Evolutionary conservation across 2,113 vertebrate genomes (phyloP).

Genomic region (Cnemophilus loriae): DNA sequence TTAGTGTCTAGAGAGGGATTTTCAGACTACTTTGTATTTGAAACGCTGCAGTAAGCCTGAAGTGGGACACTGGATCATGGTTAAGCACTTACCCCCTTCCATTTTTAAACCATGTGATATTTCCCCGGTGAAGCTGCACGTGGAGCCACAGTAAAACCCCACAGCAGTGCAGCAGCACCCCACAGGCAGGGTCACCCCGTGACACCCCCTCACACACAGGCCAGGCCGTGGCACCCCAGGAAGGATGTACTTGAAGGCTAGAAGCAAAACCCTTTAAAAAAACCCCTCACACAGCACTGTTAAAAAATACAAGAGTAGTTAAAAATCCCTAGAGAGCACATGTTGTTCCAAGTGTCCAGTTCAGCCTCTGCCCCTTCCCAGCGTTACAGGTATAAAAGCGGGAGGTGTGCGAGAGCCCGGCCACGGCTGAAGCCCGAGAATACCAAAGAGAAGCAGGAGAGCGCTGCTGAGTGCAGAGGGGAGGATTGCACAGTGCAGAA

Average conservation of each 20-base stretch:
- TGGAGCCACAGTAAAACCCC: neutral
- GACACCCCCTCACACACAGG: neutral
- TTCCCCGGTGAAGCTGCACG: neutral
- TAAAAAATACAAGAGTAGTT: conserved; percentile 66
- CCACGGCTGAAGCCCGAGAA: neutral
- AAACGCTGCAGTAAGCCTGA: conserved; percentile 5
- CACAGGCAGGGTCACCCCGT: neutral
- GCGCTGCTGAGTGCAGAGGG: conserved; percentile 31
- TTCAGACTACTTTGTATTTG: conserved; percentile 65
- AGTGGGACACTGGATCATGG: neutral
- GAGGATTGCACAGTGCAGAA: conserved; percentile 39
- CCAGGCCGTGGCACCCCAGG: neutral
- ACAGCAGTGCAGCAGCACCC: rapidly evolving
- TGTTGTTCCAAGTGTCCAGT: conserved; percentile 17
- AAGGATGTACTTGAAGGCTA: neutral
- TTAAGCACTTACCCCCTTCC: neutral
- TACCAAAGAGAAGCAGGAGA: neutral
- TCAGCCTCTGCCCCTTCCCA: conserved; percentile 42
- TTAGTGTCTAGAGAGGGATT: conserved; percentile 74
- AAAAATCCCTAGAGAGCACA: conserved; percentile 65
- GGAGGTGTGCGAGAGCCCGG: conserved; percentile 55
- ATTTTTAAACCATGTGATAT: neutral
- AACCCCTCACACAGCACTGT: conserved; percentile 31
- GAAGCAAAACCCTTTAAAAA: neutral
- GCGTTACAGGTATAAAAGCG: conserved; percentile 64